Conservation (phyloP, 2,113 vertebrate species). For the Oenanthe oenanthe region DNA sequence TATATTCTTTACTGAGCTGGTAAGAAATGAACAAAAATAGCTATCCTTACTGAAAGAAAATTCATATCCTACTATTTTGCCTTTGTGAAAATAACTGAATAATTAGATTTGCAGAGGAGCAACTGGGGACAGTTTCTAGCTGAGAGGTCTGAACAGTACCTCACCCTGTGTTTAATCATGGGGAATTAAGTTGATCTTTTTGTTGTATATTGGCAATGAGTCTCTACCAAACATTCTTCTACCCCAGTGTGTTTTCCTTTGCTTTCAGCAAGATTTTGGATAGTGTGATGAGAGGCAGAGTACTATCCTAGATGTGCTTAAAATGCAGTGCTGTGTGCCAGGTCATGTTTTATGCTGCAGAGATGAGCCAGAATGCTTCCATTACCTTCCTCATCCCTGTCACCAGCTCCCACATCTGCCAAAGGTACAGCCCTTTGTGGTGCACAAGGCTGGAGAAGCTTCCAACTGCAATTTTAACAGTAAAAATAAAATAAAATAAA, state of each 20-base stretch:
- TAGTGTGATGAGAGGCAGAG: not conserved
- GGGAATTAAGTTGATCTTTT: not conserved
- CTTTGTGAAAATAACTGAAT: not conserved
- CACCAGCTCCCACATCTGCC: not conserved
- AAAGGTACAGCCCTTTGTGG: not conserved
- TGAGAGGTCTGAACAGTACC: not conserved
- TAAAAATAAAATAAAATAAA: not conserved
- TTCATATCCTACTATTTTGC: not conserved
- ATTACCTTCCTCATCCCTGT: not conserved
- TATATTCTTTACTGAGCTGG: not conserved
- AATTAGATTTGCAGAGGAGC: not conserved
- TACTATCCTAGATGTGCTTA: not conserved
- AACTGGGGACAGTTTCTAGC: not conserved
- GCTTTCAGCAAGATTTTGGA: not conserved
- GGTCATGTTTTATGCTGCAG: not conserved
- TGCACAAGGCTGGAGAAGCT: not conserved
- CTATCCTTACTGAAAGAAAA: not conserved
- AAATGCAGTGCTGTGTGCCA: not conserved
- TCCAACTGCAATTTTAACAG: conserved; percentile 6
- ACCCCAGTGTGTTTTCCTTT: not conserved
- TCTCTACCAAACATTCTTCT: not conserved
- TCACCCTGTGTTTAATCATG: not conserved
- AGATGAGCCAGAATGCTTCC: not conserved
- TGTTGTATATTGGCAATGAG: not conserved
- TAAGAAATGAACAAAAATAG: not conserved